Base-by-base conservation (phyloP, 2,113 vertebrate species). In the Acinonyx jubatus region DNA sequence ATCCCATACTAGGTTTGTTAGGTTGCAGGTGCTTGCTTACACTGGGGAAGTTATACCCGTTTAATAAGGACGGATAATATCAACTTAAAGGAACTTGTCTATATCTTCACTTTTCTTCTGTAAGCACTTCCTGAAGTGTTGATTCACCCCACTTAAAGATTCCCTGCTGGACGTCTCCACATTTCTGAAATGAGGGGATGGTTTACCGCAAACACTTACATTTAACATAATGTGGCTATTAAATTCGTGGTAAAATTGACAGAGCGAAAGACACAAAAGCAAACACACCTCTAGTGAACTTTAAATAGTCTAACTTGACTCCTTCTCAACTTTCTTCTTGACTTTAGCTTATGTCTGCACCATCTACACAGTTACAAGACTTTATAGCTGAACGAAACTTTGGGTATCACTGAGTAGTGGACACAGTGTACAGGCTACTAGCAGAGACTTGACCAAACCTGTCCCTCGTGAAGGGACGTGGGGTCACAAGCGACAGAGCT, bases 41-140 rank as follows among this genome's bases (percentile, higher is more conserved):
- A 18, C 0, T 16, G 38, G n/a, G 68, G 73, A 73, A 45, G 45
- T 52, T 50, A 15, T 1, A 29, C 19, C 18, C 12, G 0, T 36
- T 71, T 71, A 80, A 7, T 41, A 48, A 78, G 89, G 48, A 71
- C 0, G 1, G 10, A 33, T 27, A 45, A 25, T 55, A 16, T 10
- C 45, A 80, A n/a, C 23, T 74, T 31, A 23, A 92, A 71, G 41
- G 52, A 36, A 41, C 80, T 57, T 74, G n/a, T 65, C 31, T 68
- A 0, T 7, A 25, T 93, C 63, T 57, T 90, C 3, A 0, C 7
- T 68, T 74, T 57, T 65, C 52, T 48, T 79, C 71, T 33, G 4
- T 45, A 84, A 80, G 19, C 63, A 55, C 50, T 88, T 76, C 85
- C 71, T 41, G 21, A 66, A 66, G 29, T 74, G n/a, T 45, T 81